Percentiles rank a stretch among this genome's conserved stretches.
Evolutionary conservation across 1,140 invertebrate genomes (phyloP).

Genomic region (Apocrypta bakeri): DNA sequence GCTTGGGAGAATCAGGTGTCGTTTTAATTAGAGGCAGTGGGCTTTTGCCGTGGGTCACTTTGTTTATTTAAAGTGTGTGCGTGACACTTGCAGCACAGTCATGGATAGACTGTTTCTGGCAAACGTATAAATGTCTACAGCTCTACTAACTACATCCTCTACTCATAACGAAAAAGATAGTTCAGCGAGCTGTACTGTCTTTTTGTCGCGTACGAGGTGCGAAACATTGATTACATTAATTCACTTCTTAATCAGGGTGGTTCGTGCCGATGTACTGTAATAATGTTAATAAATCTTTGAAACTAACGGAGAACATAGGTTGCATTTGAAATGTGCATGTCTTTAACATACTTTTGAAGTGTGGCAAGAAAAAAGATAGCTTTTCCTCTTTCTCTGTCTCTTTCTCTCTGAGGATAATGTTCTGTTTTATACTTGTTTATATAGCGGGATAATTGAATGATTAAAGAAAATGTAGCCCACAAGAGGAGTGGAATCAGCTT

Average conservation of each 20-base stretch:
- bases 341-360: too few relatives aligned
- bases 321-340: too few relatives aligned
- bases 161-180: not conserved
- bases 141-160: not conserved
- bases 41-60: conserved; percentile 5
- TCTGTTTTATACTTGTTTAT: not conserved
- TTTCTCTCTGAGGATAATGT: too few relatives aligned
- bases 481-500: not conserved
- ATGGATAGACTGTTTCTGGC: not conserved
- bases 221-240: not conserved
- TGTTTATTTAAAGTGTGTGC: not conserved
- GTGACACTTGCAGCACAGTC: not conserved
- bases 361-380: too few relatives aligned
- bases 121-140: not conserved
- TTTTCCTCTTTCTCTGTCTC: too few relatives aligned
- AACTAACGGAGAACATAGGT: too few relatives aligned
- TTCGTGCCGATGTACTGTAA: too few relatives aligned
- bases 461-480: not conserved
- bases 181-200: too few relatives aligned
- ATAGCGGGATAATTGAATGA: not conserved
- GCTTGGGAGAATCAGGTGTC: not conserved
- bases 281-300: too few relatives aligned
- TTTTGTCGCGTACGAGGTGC: too few relatives aligned
- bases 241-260: too few relatives aligned
- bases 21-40: conserved; percentile 20